These are phyloP conservation scores for Tachyglossus aculeatus DNA, from an alignment of 2,797 vertebrate species.

Conservation along the genomic window DNA sequence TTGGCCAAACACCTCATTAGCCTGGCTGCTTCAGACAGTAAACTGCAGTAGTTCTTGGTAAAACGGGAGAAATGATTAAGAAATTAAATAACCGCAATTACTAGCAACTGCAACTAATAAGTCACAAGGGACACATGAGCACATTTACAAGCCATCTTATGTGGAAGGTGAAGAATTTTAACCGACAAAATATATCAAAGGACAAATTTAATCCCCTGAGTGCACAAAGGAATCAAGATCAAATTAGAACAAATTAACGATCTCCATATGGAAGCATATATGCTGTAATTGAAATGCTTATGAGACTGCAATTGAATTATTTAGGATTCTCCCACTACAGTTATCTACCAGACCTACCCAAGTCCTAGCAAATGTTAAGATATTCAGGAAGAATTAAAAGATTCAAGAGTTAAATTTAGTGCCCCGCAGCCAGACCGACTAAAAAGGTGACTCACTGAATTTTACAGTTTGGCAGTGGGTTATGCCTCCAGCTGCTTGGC, in stretches of 20 bases:
- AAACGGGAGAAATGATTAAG: not conserved
- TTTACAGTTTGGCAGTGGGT: no score
- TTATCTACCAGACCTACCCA: not conserved
- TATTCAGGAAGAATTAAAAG: no score
- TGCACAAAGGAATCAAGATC: not conserved
- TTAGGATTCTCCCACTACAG: not conserved
- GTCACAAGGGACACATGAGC: not conserved
- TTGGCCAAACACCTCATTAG: not conserved
- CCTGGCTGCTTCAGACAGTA: not conserved
- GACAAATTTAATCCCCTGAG: not conserved
- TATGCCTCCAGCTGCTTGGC: no score
- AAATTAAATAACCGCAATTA: conserved; percentile 17
- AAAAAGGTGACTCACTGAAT: no score
- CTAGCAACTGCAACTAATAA: not conserved
- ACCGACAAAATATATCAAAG: not conserved
- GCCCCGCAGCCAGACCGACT: no score
- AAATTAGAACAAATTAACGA: not conserved
- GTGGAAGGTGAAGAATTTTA: not conserved
- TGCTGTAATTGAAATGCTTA: not conserved
- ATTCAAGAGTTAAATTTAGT: no score
- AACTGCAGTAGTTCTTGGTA: not conserved
- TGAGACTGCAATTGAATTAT: not conserved
- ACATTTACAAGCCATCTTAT: not conserved
- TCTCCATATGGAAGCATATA: not conserved
- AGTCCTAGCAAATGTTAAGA: not conserved